Evolutionary conservation across 2,888 invertebrate species (phyloP).

Genomic region (Galeopsomyia nigrocyanea): DNA sequence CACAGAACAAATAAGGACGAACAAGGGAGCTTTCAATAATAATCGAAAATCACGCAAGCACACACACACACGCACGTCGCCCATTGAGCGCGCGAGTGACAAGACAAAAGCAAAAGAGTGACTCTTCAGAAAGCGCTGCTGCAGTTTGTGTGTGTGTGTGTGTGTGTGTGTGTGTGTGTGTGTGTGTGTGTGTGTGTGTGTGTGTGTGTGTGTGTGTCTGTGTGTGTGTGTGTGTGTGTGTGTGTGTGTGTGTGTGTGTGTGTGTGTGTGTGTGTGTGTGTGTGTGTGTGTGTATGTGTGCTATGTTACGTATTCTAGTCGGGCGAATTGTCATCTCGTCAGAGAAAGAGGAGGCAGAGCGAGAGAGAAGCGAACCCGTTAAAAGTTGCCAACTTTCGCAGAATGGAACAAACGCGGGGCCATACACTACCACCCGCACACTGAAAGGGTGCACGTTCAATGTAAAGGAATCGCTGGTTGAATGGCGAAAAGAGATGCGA

Average conservation of each 20-base stretch:
- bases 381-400: conserved; percentile 39
- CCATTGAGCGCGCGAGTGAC: conserved; percentile 13
- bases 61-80: background rate
- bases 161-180: background rate
- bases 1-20: background rate
- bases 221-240: background rate
- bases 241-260: background rate
- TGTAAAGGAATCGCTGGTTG: conserved; percentile 16
- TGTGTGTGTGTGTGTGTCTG: background rate
- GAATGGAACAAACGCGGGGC: conserved; percentile 10
- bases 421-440: no score
- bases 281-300: background rate
- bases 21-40: conserved; percentile 18
- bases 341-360: conserved; percentile 9
- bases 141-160: background rate
- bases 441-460: conserved; percentile 30
- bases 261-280: background rate
- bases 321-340: conserved; percentile 37
- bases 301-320: conserved; percentile 2
- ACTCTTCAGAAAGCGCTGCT: conserved; percentile 20
- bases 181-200: background rate
- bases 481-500: conserved; percentile 4
- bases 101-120: conserved; percentile 32
- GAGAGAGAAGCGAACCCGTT: conserved; percentile 18
- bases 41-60: conserved; percentile 10